These are phyloP conservation scores for Lagocephalus sceleratus DNA, from an alignment of 2,797 vertebrate species.

Conservation along the genomic window DNA sequence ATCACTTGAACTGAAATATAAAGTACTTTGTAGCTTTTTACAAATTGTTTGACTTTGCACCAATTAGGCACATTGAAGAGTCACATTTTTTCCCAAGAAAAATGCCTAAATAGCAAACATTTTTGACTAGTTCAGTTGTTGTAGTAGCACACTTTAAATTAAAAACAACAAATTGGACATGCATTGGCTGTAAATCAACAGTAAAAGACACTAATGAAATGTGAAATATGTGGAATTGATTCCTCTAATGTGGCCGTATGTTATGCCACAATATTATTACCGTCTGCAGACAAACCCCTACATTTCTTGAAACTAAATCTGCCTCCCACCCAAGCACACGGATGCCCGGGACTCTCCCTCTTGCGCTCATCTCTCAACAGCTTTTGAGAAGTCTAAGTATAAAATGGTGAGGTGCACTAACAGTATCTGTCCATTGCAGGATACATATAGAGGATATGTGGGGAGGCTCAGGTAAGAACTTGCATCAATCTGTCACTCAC, in stretches of 20 bases:
- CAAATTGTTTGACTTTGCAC: too few relatives aligned
- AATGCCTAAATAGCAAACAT: too few relatives aligned
- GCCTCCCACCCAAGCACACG: constrained; percentile 76
- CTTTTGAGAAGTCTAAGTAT: constrained; percentile 84
- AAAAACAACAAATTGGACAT: background rate
- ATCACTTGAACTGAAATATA: background rate
- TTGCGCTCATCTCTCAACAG: constrained; percentile 85
- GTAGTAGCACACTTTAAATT: too few relatives aligned
- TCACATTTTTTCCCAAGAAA: too few relatives aligned
- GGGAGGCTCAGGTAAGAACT: constrained; percentile 80
- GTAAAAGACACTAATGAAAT: too few relatives aligned
- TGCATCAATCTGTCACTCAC: constrained; percentile 84
- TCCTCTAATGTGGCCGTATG: constrained; percentile 14
- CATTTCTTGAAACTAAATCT: constrained; percentile 79
- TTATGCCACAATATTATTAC: constrained; percentile 44
- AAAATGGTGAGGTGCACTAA: constrained; percentile 78
- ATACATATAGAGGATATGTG: constrained; percentile 76
- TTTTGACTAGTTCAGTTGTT: too few relatives aligned
- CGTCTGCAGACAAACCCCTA: constrained; percentile 56
- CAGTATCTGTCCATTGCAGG: constrained; percentile 84
- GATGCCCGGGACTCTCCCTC: constrained; percentile 78
- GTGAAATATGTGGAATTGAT: constrained; percentile 14
- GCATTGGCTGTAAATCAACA: background rate
- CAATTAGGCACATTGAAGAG: too few relatives aligned
- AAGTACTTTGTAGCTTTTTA: background rate